phyloP scores from a whole-genome alignment of 2,113 vertebrate genomes.

The Cercopithecus mona region DNA sequence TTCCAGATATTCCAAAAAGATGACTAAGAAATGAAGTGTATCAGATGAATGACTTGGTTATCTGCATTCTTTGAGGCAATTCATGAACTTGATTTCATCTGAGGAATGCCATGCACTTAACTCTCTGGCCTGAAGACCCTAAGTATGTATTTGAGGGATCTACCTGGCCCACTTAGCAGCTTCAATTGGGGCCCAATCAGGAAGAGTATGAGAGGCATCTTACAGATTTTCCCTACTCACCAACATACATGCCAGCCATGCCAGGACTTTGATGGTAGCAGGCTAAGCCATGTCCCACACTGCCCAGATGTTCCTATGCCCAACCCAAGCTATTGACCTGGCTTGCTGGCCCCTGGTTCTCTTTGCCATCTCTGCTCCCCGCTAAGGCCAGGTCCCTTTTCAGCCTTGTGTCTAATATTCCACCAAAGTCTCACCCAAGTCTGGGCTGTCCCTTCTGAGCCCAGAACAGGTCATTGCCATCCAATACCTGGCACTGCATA shows the following conservation, averaged over 20 bases:
- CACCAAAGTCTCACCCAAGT: background rate
- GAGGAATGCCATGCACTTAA: background rate
- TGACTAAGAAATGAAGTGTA: background rate
- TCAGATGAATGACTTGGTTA: background rate
- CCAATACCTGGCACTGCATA: no score
- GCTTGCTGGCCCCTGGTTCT: background rate
- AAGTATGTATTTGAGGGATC: background rate
- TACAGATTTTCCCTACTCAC: background rate
- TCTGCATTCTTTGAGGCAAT: background rate
- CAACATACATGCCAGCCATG: background rate
- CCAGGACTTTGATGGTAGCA: background rate
- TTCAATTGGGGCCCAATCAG: background rate
- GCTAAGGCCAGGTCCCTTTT: background rate
- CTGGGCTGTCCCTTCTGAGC: background rate
- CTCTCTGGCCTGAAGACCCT: background rate
- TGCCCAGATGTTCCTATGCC: no score
- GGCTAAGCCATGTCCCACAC: background rate
- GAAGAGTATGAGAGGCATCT: rapidly evolving
- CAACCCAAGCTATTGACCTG: background rate
- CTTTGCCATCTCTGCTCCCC: background rate
- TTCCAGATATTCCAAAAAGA: background rate
- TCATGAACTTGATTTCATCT: background rate
- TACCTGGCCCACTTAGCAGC: background rate
- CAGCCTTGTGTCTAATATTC: background rate
- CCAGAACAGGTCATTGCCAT: background rate